Base-by-base conservation (phyloP, 2,797 vertebrate genomes). In the Petrocephalus sullivani region DNA sequence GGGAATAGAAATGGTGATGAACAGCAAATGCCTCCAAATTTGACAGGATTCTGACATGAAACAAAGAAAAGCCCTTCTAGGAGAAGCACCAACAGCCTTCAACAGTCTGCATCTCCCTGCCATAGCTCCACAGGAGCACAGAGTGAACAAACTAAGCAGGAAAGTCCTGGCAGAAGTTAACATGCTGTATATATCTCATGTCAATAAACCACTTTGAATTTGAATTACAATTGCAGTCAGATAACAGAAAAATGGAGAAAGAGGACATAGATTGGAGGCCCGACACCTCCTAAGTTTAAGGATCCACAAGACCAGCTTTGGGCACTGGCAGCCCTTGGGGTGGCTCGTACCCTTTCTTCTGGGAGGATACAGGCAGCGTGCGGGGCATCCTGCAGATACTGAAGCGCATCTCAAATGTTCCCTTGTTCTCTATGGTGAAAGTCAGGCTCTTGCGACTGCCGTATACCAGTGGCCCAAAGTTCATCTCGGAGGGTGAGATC, bases 381-480 rank as follows among this genome's bases (percentile, higher is more conserved):
- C 91, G 19, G 33, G 90, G 71, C 88, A 92, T 90, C 90, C 89
- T 93, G 88, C 51, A 91, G 89, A 99, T 95, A 89, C 0, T 33
- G 71, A 94, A 99, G 46, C 90, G 94, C 7, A 95, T 96, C 49
- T 95, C 95, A 0, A 96, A 95, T 16, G 91, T 0, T 4, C 98
- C 96, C 33, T 56, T 94, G 92, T 99, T 99, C 93, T 98, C 95
- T 28, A 99, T 92, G 0, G 75, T 92, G 86, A 99, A 94, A 21
- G 54, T 93, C 87, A 91, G 92, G 21, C 85, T 95, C 91, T 94
- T 98, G 86, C 92, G 96, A 81, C 88, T 91, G 75, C 96, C 95
- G 0, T 89, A 94, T 21, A 94, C 87, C 90, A 98, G 57, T 0
- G 96, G 93, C 0, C 98, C 97, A 0, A 99, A 98, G 94, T 94